Conservation (phyloP, 2,797 vertebrate species). For the Clarias fuscus region DNA sequence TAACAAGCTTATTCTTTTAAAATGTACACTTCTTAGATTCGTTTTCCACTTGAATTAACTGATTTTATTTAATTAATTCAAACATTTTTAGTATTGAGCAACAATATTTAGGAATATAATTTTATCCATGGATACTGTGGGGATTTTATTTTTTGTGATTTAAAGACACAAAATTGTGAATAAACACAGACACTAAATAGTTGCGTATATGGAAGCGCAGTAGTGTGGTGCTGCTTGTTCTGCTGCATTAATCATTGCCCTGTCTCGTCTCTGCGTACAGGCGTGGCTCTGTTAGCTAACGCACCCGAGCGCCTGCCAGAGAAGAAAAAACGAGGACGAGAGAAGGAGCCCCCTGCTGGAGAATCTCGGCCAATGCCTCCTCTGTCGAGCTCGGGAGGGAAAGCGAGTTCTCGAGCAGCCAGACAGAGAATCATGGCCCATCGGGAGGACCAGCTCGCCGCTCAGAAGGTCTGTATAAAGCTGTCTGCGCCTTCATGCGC, state of each 20-base stretch:
- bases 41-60: not conserved
- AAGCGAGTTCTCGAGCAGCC: slow-evolving; percentile 79
- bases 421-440: slow-evolving; percentile 82
- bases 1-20: not conserved
- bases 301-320: slow-evolving; percentile 88
- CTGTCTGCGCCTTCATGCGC: not conserved
- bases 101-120: not conserved
- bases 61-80: not conserved
- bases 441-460: slow-evolving; percentile 86
- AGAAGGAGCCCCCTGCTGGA: slow-evolving; percentile 68
- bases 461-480: slow-evolving; percentile 79
- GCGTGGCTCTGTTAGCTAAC: slow-evolving; percentile 91
- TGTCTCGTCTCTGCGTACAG: slow-evolving; percentile 63
- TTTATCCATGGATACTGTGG: not conserved
- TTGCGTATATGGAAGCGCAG: not conserved
- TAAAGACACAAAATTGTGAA: not conserved
- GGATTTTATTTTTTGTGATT: not conserved
- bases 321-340: slow-evolving; percentile 75
- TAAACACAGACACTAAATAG: no score
- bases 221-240: not conserved
- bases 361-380: slow-evolving; percentile 71
- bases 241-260: not conserved
- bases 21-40: not conserved
- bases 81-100: not conserved
- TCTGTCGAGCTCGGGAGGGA: slow-evolving; percentile 64